A percentile compares a stretch with the other conserved stretches of the same genome.
phyloP scores from a whole-genome alignment of 2,888 invertebrate genomes.

The Ichneumoninae sp. region DNA sequence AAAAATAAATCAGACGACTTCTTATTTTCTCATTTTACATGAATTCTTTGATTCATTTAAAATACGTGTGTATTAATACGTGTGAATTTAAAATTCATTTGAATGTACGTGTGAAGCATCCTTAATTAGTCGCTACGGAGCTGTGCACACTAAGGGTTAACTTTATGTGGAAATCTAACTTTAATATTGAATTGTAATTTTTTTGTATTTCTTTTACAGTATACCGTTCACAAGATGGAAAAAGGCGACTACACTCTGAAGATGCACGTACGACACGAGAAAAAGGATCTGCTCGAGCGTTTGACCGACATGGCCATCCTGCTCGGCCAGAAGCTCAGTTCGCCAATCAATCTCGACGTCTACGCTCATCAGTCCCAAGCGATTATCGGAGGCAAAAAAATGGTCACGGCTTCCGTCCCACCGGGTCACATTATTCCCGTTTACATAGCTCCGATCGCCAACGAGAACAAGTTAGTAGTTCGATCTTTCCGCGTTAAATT shows the following conservation, averaged over 20 bases:
- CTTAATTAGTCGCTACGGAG: too few relatives aligned
- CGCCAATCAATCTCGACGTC: slow-evolving; percentile 91
- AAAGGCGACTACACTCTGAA: slow-evolving; percentile 97
- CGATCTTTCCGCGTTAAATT: slow-evolving; percentile 21
- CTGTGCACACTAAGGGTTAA: too few relatives aligned
- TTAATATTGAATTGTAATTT: too few relatives aligned
- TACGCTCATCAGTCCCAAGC: slow-evolving; percentile 90
- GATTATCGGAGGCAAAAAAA: slow-evolving; percentile 91
- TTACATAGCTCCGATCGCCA: slow-evolving; percentile 91
- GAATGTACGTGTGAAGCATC: too few relatives aligned
- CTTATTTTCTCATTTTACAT: too few relatives aligned
- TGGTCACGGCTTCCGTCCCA: slow-evolving; percentile 86
- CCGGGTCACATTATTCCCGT: slow-evolving; percentile 89
- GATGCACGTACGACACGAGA: slow-evolving; percentile 96
- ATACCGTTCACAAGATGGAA: slow-evolving; percentile 92
- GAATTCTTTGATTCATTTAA: too few relatives aligned
- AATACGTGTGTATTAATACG: too few relatives aligned
- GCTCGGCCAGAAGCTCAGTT: slow-evolving; percentile 91
- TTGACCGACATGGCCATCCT: slow-evolving; percentile 92
- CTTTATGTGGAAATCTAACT: too few relatives aligned
- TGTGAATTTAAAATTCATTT: too few relatives aligned
- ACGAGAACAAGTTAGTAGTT: slow-evolving; percentile 91
- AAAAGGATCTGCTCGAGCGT: slow-evolving; percentile 93
- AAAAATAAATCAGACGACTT: too few relatives aligned
- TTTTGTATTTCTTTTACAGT: slow-evolving; percentile 85